Evolutionary conservation across 2,888 invertebrate genomes (phyloP), one percentile per base, ranked within the genome.

Genomic region (Allygus modestus): DNA sequence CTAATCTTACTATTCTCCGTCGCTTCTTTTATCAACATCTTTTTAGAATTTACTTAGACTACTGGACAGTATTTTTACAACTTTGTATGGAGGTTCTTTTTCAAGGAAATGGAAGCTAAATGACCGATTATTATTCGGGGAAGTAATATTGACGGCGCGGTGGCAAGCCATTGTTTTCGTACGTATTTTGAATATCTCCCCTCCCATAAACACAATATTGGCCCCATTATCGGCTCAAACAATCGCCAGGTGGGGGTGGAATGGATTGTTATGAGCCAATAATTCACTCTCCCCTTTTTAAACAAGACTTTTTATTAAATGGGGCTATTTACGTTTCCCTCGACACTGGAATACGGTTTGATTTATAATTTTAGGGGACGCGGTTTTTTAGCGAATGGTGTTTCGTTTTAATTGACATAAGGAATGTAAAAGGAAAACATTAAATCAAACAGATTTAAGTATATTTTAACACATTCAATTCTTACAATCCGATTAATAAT

Each of bases 151-250:
- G 65, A 28, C 65, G 54, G 54, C n/a, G 46, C 11, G 46, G 58
- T 4, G 20, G 31, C 0, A 0, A 15, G 65, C 65, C 31, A 65
- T 65, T 65, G 65, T 65, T 65, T 31, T 15, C 65, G 58, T n/a
- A 20, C 58, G 46, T 54, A 65, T 65, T 65, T 65, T 65, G 65
- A 65, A 65, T 65, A 31, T 65, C 65, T 65, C 65, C 65, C 58
- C 54, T 23, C 17, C 65, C 65, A 28, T 65, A 65, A 65, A 65
- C 65, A 28, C 65, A 65, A 65, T 65, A 65, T 65, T 65, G 58
- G 65, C 31, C 28, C 65, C 65, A 65, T 65, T 65, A 65, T 65
- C 65, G 65, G 12, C 17, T 23, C 58, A n/a, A n/a, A n/a, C n/a
- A 20, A 58, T 58, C 5, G 65, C 65, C 65, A 65, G 65, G 65